A percentile compares a stretch with the other conserved stretches of the same genome.
Conservation (phyloP, 2,113 vertebrate genomes). For the Xiphophorus maculatus region DNA sequence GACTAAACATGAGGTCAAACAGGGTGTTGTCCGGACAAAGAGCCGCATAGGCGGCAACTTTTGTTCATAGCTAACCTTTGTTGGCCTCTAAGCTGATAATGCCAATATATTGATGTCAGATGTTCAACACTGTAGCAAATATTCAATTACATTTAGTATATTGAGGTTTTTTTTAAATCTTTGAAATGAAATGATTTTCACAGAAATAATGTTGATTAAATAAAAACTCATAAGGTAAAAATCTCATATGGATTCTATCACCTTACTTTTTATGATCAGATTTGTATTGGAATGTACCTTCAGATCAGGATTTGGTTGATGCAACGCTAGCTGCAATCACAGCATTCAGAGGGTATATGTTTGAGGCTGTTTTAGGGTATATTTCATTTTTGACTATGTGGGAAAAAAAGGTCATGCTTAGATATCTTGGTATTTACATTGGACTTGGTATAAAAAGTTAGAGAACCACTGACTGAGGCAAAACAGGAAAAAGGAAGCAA, state of each 20-base stretch:
- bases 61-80: slow-evolving; percentile 6
- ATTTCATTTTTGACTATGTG: too few species aligned
- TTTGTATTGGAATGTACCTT: too few species aligned
- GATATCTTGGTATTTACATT: not conserved
- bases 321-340: too few species aligned
- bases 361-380: not conserved
- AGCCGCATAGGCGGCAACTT: slow-evolving; percentile 20
- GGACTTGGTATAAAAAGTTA: not conserved
- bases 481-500: not conserved
- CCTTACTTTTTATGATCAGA: too few species aligned
- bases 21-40: slow-evolving; percentile 57
- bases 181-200: not conserved
- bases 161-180: not conserved
- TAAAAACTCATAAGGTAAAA: too few species aligned
- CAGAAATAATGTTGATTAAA: not conserved
- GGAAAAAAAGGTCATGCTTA: too few species aligned
- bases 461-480: not conserved
- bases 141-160: not conserved
- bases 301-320: not conserved
- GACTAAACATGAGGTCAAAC: slow-evolving; percentile 73
- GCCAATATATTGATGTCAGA: slow-evolving; percentile 4
- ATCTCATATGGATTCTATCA: too few species aligned
- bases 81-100: not conserved
- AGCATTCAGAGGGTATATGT: not conserved
- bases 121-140: not conserved